Evolutionary conservation across 2,113 vertebrate species (phyloP), one percentile per base, ranked within the genome.

Genomic region (Forbesichthys agassizii): DNA sequence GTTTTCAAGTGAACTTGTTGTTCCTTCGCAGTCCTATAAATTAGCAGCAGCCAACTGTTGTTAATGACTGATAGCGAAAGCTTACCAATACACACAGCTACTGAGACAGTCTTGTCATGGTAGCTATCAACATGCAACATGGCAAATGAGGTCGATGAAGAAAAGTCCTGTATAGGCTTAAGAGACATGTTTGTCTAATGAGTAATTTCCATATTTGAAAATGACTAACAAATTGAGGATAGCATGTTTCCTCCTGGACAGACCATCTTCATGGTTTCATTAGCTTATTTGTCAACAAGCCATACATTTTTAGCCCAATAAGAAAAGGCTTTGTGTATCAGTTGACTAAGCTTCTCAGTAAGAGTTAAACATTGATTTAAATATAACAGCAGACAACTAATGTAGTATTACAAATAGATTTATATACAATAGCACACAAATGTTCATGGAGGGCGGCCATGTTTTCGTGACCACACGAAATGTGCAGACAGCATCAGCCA

Each of bases 281-380:
- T n/a, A 69, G 16, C 49, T 83, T 74, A 66, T 87, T 88, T 84
- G 80, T 88, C 70, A 82, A 66, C 16, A 8, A 51, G 66, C 56
- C 3, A 56, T 58, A 46, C 62, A 69, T 82, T 20, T 71, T 84
- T 83, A 83, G 67, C 69, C 27, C 1, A 74, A 61, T 61, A 78
- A 47, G 74, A 75, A 80, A 63, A 69, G 71, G 66, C 51, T 75
- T 86, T 79, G 86, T 86, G 87, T 85, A 78, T 83, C 77, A 68
- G 79, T 60, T 66, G 73, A 87, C 77, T 74, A 66, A 80, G 46
- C 71, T 64, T 77, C 73, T 71, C 79, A 64, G 74, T 63, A 65
- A 71, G 78, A 88, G 80, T 80, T 73, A 75, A 63, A 1, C 71
- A 58, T 70, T 84, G 80, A 89, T 87, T 88, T 80, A 84, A 87